A percentile compares a stretch with the other conserved stretches of the same genome.
Evolutionary conservation across 1,140 invertebrate species (phyloP).

Genomic region (Musca domestica): DNA sequence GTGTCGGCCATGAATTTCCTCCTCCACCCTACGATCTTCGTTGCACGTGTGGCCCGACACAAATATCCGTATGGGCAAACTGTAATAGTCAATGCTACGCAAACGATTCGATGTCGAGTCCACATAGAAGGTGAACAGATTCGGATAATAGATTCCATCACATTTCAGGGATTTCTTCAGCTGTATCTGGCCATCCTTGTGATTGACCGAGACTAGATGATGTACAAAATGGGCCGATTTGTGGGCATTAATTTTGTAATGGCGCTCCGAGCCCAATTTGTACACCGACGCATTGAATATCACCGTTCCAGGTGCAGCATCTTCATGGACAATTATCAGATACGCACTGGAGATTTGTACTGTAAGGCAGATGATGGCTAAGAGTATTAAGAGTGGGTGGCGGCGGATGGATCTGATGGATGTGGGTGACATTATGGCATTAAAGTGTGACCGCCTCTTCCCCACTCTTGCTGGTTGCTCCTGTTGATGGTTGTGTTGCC

Average conservation of each 20-base stretch:
- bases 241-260: conserved; percentile 73
- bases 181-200: conserved; percentile 70
- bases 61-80: conserved; percentile 73
- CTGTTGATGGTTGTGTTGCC: not conserved
- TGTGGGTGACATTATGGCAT: not conserved
- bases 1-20: conserved; percentile 55
- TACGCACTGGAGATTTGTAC: conserved; percentile 53
- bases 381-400: not conserved
- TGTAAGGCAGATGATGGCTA: conserved; percentile 9
- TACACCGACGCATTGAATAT: conserved; percentile 80
- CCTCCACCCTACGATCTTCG: conserved; percentile 60
- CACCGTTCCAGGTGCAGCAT: conserved; percentile 64
- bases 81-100: conserved; percentile 79
- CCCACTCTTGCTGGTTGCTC: not conserved
- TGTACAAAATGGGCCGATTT: conserved; percentile 78
- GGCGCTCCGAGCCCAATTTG: conserved; percentile 67
- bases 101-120: conserved; percentile 78
- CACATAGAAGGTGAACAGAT: conserved; percentile 80
- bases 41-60: conserved; percentile 73
- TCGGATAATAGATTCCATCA: conserved; percentile 77
- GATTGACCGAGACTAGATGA: conserved; percentile 72
- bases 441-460: not conserved
- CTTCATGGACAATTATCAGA: conserved; percentile 69
- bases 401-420: not conserved
- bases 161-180: conserved; percentile 72